Evolutionary conservation across 2,113 vertebrate genomes (phyloP).

Genomic region (Montifringilla adamsi): DNA sequence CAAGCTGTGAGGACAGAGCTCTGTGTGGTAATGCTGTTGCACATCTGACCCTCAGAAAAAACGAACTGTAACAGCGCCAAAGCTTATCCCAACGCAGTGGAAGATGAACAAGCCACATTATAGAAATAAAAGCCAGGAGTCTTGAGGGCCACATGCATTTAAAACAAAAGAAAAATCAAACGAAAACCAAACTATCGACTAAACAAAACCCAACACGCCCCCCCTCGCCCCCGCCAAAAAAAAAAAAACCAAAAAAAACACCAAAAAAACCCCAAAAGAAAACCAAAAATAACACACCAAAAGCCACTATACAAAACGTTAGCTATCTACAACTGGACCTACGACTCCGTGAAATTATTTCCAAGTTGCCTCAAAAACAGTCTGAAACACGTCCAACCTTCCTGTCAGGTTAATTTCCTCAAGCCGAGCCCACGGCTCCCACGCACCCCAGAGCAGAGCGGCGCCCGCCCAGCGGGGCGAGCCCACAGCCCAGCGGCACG

Average conservation of each 20-base stretch:
- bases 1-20: neutral
- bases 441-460: accelerated
- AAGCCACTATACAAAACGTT: neutral
- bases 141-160: neutral
- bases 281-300: no score
- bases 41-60: neutral
- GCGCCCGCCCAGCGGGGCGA: accelerated
- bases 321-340: neutral
- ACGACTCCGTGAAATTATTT: neutral
- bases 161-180: neutral
- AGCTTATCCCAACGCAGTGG: neutral
- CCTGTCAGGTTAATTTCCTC: neutral
- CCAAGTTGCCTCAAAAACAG: neutral
- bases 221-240: neutral
- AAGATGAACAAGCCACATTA: accelerated
- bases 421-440: neutral
- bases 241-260: no score
- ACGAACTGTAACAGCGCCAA: neutral
- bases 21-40: neutral
- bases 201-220: neutral
- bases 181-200: neutral
- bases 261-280: neutral
- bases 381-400: accelerated
- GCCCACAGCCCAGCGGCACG: neutral
- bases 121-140: neutral